Conservation (phyloP, 2,888 invertebrate genomes). For the Drosophila setosimentum region DNA sequence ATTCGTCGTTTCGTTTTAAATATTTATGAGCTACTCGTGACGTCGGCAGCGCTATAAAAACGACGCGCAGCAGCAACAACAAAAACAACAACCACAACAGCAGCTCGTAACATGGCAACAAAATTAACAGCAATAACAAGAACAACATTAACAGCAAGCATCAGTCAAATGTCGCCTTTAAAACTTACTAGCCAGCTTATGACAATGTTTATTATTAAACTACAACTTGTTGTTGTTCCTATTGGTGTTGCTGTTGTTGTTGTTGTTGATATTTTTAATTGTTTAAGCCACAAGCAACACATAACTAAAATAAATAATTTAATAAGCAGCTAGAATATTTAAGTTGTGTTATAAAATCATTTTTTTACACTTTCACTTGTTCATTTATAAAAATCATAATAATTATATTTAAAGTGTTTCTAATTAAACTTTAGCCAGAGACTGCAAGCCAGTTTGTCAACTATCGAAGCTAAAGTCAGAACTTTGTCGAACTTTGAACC, state of each 20-base stretch:
- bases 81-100: conserved; percentile 14
- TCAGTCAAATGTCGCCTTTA: conserved; percentile 26
- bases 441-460: conserved; percentile 13
- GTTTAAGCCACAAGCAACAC: conserved; percentile 26
- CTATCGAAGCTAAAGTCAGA: background rate
- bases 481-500: conserved; percentile 14
- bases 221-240: conserved; percentile 13
- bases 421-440: no score
- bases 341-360: background rate
- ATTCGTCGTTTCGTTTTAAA: conserved; percentile 44
- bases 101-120: conserved; percentile 45
- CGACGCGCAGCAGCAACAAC: conserved; percentile 10
- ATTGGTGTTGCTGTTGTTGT: conserved; percentile 16
- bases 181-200: conserved; percentile 42
- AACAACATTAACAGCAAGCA: conserved; percentile 40
- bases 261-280: conserved; percentile 44
- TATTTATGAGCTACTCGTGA: conserved; percentile 72
- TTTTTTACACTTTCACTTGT: conserved; percentile 24
- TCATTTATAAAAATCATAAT: background rate
- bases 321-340: conserved; percentile 25
- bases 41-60: conserved; percentile 52
- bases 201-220: conserved; percentile 36
- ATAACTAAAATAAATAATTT: background rate
- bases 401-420: no score
- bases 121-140: conserved; percentile 20